A percentile compares a stretch with the other conserved stretches of the same genome.
Evolutionary conservation across 2,797 vertebrate species (phyloP).

Genomic region (Falco naumanni): DNA sequence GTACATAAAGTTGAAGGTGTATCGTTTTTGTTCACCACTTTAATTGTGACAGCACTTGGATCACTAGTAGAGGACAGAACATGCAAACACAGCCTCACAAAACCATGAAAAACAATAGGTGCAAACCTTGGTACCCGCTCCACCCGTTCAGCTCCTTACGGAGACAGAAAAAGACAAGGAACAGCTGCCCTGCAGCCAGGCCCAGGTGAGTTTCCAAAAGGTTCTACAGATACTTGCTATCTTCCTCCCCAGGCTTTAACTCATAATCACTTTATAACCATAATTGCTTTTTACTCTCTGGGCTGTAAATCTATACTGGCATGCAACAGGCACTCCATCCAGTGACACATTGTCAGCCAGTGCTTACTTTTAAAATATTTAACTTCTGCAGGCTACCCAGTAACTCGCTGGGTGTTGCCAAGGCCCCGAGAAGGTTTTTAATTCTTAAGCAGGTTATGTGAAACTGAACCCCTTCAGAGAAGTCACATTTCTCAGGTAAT

Average conservation of each 20-base stretch:
- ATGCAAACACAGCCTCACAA: background rate
- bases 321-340: background rate
- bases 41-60: background rate
- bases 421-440: background rate
- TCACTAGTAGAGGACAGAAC: background rate
- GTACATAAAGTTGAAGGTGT: background rate
- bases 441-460: background rate
- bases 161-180: background rate
- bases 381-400: conserved; percentile 5
- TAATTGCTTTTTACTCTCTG: background rate
- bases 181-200: background rate
- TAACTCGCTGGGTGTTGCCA: background rate
- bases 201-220: background rate
- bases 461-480: background rate
- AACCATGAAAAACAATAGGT: background rate
- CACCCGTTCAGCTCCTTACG: rapidly evolving
- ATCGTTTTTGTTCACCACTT: background rate
- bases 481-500: background rate
- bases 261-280: background rate
- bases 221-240: background rate
- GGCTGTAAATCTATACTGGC: background rate
- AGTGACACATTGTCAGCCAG: background rate
- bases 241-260: background rate
- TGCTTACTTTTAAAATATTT: background rate
- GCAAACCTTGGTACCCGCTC: background rate